Base-by-base conservation (phyloP, 2,888 invertebrate genomes). In the Pasiphila rectangulata region DNA sequence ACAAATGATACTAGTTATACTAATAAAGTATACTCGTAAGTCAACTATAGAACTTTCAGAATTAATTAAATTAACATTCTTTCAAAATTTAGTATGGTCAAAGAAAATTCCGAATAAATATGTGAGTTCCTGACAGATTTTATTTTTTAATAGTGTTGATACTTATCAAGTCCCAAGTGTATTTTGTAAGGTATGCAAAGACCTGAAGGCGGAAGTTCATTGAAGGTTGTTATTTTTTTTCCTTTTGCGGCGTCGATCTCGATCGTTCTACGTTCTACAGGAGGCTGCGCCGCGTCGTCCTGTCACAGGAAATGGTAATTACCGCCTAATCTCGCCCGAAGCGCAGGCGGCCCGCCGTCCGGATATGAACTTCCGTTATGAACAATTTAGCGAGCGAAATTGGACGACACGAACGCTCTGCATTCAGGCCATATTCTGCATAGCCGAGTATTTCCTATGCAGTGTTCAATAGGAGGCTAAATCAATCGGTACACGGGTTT, bases 281-380 rank as follows among this genome's bases (percentile, higher is more conserved):
- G 69, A 72, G 73, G 71, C 70, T 68, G 59, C 69, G 66, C 66
- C 47, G 48, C 80, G 79, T 70, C 85, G 75, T 84, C 84, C 83
- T 80, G 79, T 80, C 71, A 75, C 79, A 72, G 90, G 90, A 90
- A 89, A 89, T 88, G 80, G 87, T 90, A 89, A 90, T 90, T 90
- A 90, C 89, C 88, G 89, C 82, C 87, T 89, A 90, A 90, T 90
- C 89, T 89, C 83, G 83, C 83, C 79, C 67, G 82, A 71, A 87
- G 87, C 87, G 86, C 72, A 75, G 81, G 75, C 80, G 82, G 80
- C 83, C 73, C 80, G 83, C 68, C 84, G 83, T 84, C 93, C 94
- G 94, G 94, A 94, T 94, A 94, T 94, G 94, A 94, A 93, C 92
- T 93, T 93, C 93, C 94, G 94, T 93, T 93, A 92, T 93, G 93